Conservation (phyloP, 1,140 invertebrate genomes). For the Scaptomyza hsui region DNA sequence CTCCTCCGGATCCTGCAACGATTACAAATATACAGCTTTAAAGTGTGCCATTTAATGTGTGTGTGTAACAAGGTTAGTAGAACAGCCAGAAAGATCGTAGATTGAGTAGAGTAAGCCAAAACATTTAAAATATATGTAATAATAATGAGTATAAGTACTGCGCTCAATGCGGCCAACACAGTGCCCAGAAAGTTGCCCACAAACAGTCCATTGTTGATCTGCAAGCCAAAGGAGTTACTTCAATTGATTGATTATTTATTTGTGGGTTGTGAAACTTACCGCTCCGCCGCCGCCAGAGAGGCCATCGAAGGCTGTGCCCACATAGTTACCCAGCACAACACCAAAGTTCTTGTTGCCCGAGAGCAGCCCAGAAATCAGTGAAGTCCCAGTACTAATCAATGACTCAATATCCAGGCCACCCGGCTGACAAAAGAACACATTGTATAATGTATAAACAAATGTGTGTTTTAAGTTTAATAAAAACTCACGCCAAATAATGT, state of each 20-base stretch:
- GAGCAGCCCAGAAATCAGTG: slow-evolving; percentile 78
- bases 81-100: slow-evolving; percentile 27
- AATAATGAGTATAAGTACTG: slow-evolving; percentile 73
- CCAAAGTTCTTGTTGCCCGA: slow-evolving; percentile 85
- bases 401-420: slow-evolving; percentile 83
- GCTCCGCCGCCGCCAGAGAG: slow-evolving; percentile 85
- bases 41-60: too few relatives aligned
- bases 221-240: slow-evolving; percentile 13
- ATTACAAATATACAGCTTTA: background rate
- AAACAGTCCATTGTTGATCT: slow-evolving; percentile 84
- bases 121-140: background rate
- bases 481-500: slow-evolving; percentile 85
- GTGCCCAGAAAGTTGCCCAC: slow-evolving; percentile 83
- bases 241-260: background rate
- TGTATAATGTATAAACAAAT: background rate
- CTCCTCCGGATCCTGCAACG: slow-evolving; percentile 76
- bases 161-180: slow-evolving; percentile 78
- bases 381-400: slow-evolving; percentile 78
- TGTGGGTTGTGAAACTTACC: slow-evolving; percentile 63
- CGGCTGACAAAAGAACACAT: slow-evolving; percentile 58
- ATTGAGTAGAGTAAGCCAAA: background rate
- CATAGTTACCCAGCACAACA: slow-evolving; percentile 84
- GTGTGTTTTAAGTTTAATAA: background rate
- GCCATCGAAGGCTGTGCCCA: slow-evolving; percentile 85
- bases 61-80: slow-evolving; percentile 46